These are phyloP conservation scores for Coturnix japonica DNA, from an alignment of 2,113 vertebrate genomes.

Conservation along the genomic window DNA sequence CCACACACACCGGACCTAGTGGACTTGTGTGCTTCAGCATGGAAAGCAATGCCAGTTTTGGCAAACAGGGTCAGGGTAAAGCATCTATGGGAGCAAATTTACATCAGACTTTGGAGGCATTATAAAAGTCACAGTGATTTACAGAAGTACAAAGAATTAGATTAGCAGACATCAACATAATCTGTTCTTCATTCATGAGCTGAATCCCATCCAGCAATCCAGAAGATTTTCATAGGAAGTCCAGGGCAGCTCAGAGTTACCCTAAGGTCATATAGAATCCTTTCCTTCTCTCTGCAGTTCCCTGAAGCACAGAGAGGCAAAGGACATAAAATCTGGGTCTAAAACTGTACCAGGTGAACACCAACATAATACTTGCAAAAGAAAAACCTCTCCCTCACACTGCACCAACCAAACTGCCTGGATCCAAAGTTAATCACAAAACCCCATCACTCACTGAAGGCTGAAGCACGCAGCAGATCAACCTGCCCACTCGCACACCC, in stretches of 20 bases:
- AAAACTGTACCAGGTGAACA: background rate
- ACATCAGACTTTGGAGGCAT: background rate
- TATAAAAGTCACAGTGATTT: slow-evolving; percentile 36
- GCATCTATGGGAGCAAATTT: background rate
- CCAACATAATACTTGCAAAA: background rate
- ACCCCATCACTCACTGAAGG: background rate
- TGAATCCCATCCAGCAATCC: background rate
- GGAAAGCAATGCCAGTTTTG: background rate
- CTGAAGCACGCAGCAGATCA: rapidly evolving
- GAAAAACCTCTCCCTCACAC: background rate
- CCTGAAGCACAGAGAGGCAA: background rate
- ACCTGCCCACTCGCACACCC: background rate
- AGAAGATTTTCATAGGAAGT: background rate
- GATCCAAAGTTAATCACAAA: background rate
- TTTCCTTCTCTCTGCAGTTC: background rate
- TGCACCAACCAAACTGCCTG: rapidly evolving
- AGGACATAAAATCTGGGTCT: background rate
- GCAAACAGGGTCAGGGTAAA: background rate
- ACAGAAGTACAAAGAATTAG: background rate
- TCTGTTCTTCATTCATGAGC: background rate
- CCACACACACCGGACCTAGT: background rate
- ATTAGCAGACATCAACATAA: slow-evolving; percentile 11
- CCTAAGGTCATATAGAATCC: background rate
- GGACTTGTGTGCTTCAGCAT: background rate
- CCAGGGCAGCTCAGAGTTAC: background rate